These are phyloP conservation scores for Dipodomys ordii DNA, from an alignment of 2,113 vertebrate genomes.

Conservation along the genomic window DNA sequence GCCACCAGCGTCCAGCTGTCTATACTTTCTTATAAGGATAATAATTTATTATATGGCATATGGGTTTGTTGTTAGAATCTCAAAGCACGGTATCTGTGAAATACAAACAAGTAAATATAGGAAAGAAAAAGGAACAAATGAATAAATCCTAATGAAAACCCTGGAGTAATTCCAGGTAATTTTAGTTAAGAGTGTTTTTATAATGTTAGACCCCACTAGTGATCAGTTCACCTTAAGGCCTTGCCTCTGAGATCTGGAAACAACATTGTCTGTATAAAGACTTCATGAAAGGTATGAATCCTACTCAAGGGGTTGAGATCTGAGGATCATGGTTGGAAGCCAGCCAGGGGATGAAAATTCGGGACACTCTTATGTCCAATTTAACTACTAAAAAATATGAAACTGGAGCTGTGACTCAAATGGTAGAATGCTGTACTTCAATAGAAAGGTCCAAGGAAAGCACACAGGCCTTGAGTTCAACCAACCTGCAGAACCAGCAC, in stretches of 20 bases:
- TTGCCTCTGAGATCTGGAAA: neutral
- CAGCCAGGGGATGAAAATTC: too few relatives aligned
- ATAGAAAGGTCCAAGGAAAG: too few relatives aligned
- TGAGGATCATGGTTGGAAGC: too few relatives aligned
- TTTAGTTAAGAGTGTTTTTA: neutral
- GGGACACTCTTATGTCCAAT: too few relatives aligned
- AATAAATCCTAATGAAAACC: neutral
- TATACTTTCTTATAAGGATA: neutral
- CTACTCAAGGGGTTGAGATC: too few relatives aligned
- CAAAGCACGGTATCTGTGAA: neutral
- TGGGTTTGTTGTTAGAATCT: neutral
- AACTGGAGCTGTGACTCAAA: too few relatives aligned
- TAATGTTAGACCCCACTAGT: neutral
- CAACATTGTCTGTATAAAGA: neutral
- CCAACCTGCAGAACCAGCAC: too few relatives aligned
- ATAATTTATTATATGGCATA: neutral
- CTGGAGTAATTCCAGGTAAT: neutral
- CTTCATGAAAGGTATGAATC: too few relatives aligned
- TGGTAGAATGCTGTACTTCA: too few relatives aligned
- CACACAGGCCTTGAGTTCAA: too few relatives aligned
- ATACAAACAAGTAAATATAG: neutral
- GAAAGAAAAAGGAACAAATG: neutral
- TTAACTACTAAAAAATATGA: too few relatives aligned
- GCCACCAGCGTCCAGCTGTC: too few relatives aligned
- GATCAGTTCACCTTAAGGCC: neutral